Evolutionary conservation across 2,888 invertebrate genomes (phyloP), one percentile per base, ranked within the genome.

Genomic region (Coenonympha arcania): DNA sequence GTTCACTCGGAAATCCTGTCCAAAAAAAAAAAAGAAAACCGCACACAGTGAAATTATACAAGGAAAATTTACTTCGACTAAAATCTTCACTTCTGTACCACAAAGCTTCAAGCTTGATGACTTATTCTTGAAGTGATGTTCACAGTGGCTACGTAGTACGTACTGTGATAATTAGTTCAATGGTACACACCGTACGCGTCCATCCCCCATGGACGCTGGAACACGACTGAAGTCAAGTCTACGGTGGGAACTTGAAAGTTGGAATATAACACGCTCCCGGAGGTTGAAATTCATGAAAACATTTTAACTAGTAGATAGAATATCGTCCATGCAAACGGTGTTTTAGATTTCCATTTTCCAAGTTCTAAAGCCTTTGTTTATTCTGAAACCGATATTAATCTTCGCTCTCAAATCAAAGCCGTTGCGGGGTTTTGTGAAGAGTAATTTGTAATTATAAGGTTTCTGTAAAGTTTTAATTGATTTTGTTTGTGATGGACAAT

Each of bases 151-250:
- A 65, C 66, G 65, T 64, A 51, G 60, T 61, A 65, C 66, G 65
- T 64, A 51, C 39, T 43, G 28, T 15, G 56, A 67, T 65, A 68
- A 66, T 65, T 53, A 48, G 60, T 60, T 54, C 49, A 31, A 47
- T 52, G 41, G 34, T 28, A 48, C 18, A 16, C 42, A 52, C 56
- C 47, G 58, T 63, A 52, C 58, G 67, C 79, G 76, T 69, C 73
- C 64, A 64, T 49, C 63, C 61, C 59, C 61, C 54, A 56, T 66
- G 62, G 63, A 61, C 69, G 63, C 70, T 68, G 66, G 60, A 59
- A 64, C 61, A 63, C 68, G 74, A 80, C 83, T 81, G 76, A 67
- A 56, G 46, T 20, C 30, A 13, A 47, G 54, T 31, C 44, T 53
- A n/a, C n/a, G n/a, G n/a, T n/a, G n/a, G 40, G 42, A 43, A 61